A percentile compares a stretch with the other conserved stretches of the same genome.
These are phyloP conservation scores for Mamestra configurata DNA, from an alignment of 1,140 invertebrate species.

Conservation along the genomic window DNA sequence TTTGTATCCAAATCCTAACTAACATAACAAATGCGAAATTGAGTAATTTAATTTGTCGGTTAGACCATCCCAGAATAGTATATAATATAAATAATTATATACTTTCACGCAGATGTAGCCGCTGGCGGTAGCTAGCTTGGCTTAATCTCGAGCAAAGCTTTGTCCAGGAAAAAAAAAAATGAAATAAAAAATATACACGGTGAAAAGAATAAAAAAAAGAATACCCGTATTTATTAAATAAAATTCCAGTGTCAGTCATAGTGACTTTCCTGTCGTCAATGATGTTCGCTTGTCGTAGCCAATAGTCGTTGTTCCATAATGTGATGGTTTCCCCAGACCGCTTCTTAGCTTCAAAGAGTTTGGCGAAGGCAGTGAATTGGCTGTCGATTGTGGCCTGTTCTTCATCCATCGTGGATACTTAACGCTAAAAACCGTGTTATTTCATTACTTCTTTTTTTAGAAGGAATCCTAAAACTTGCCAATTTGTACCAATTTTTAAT, in stretches of 20 bases:
- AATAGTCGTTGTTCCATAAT: constrained; percentile 76
- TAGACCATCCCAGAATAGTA: too few species aligned
- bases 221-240: constrained; percentile 79
- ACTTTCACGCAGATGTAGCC: too few species aligned
- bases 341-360: constrained; percentile 70
- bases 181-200: neutral
- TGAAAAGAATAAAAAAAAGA: constrained; percentile 13
- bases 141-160: neutral
- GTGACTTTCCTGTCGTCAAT: constrained; percentile 78
- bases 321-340: constrained; percentile 73
- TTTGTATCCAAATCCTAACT: too few species aligned
- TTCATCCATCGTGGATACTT: constrained; percentile 63
- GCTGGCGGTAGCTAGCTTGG: too few species aligned
- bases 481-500: neutral
- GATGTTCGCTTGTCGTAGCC: constrained; percentile 77
- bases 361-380: constrained; percentile 76
- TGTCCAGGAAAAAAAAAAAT: neutral
- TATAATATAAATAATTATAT: too few species aligned
- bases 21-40: too few species aligned
- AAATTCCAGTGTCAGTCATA: constrained; percentile 79
- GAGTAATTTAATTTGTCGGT: too few species aligned
- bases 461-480: too few species aligned
- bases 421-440: neutral
- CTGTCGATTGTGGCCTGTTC: constrained; percentile 76
- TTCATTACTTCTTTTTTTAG: neutral